These are phyloP conservation scores for Calephelis perditalis DNA, from an alignment of 2,888 invertebrate species.

Conservation along the genomic window DNA sequence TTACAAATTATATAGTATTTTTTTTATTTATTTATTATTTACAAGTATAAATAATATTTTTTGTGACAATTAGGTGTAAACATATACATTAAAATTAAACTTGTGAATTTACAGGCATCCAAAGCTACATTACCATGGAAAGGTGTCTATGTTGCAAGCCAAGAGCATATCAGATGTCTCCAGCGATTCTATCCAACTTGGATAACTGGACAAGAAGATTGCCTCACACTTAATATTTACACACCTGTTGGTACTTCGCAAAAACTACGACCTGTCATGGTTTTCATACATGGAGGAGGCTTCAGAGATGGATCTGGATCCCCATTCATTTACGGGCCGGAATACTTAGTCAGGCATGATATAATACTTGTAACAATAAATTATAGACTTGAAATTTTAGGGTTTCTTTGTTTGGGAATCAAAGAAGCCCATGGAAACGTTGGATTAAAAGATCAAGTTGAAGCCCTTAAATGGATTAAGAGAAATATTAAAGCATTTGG, in stretches of 20 bases:
- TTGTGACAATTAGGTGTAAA: neutral
- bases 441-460: slow-evolving; percentile 64
- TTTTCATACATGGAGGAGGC: slow-evolving; percentile 67
- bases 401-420: slow-evolving; percentile 60
- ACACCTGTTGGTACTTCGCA: slow-evolving; percentile 38
- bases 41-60: too few species aligned
- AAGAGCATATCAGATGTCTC: slow-evolving; percentile 55
- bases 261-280: slow-evolving; percentile 54
- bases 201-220: slow-evolving; percentile 54
- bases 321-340: slow-evolving; percentile 57
- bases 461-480: slow-evolving; percentile 58
- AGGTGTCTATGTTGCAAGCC: slow-evolving; percentile 46
- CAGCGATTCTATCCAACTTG: slow-evolving; percentile 48
- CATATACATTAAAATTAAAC: neutral
- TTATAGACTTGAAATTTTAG: slow-evolving; percentile 61
- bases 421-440: slow-evolving; percentile 63
- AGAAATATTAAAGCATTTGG: slow-evolving; percentile 56
- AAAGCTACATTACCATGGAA: slow-evolving; percentile 47
- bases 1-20: too few species aligned
- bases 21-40: too few species aligned
- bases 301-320: slow-evolving; percentile 61
- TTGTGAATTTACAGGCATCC: slow-evolving; percentile 45
- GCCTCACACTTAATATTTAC: slow-evolving; percentile 59
- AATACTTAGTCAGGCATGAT: slow-evolving; percentile 50
- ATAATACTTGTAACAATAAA: slow-evolving; percentile 62